Base-by-base conservation (phyloP, 2,797 vertebrate genomes). In the Chromis chromis region DNA sequence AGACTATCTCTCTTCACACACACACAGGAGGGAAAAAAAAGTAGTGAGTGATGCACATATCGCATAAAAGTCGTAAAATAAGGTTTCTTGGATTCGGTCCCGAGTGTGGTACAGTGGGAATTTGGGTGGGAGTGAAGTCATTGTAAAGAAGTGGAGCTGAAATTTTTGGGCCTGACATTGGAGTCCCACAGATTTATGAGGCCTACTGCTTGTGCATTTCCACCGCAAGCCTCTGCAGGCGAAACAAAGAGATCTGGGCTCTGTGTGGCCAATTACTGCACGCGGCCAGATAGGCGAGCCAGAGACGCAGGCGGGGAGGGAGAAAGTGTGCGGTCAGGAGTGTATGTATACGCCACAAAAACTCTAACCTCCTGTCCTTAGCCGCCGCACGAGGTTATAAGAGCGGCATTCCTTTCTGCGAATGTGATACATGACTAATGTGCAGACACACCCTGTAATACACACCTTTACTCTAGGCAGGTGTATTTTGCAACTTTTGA, bases 131-230 rank as follows among this genome's bases (percentile, higher is more conserved):
- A 88, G 83, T 85, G 86, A 90, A 91, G 90, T 93, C 91, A 88
- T 82, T 89, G 88, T 89, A 72, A 65, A 78, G 84, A 76, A 82
- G 85, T 31, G 19, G 82, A 91, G 91, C 85, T 85, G 86, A 89
- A 86, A 87, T 86, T 86, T 85, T 42, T 71, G 84, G 89, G 87
- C 81, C 89, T 86, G 91, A 89, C 86, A 77, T 49, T 27, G 76
- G 90, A 91, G 81, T 90, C 89, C 88, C 84, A 52, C 82, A 89
- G 93, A 94, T 95, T 94, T 92, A 94, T 74, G 91, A 92, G 92
- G 87, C 89, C 90, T 81, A 74, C 89, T 78, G 90, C 88, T 89
- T 82, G 89, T 90, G 87, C 83, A 70, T 83, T 90, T 90, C 80
- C 75, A 92, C 91, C 91, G 48, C 93, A 92, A 93, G 90, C 89